A percentile compares a stretch with the other conserved stretches of the same genome.
Evolutionary conservation across 2,888 invertebrate genomes (phyloP).

Genomic region (Acutogordius australiensis): DNA sequence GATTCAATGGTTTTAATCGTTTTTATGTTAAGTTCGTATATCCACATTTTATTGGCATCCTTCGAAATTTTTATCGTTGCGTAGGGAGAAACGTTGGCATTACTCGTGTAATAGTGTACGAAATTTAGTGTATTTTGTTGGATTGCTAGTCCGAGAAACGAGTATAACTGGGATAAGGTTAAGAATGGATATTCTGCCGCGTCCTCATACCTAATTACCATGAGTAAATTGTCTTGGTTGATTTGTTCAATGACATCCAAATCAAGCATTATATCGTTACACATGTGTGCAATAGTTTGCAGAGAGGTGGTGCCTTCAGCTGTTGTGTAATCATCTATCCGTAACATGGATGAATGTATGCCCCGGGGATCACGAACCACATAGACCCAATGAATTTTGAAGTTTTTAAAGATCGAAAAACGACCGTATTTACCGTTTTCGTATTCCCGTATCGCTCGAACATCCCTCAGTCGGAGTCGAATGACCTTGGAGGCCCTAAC

Average conservation of each 20-base stretch:
- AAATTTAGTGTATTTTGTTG: neutral
- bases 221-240: neutral
- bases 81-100: neutral
- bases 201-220: neutral
- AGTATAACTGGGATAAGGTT: neutral
- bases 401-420: neutral
- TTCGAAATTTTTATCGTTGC: conserved; percentile 1
- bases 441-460: neutral
- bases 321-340: neutral
- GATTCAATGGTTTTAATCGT: neutral
- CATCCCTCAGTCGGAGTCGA: neutral
- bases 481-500: neutral
- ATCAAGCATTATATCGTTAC: too few relatives aligned
- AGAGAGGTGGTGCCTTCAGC: neutral
- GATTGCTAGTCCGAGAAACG: neutral
- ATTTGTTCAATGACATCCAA: neutral
- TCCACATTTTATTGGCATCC: neutral
- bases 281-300: too few relatives aligned
- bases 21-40: neutral
- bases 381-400: neutral
- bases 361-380: conserved; percentile 1
- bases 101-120: conserved; percentile 4
- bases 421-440: neutral
- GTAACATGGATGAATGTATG: neutral
- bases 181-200: conserved; percentile 1